These are phyloP conservation scores for Melanotaenia trifasciata DNA, from an alignment of 2,797 vertebrate genomes.

Conservation along the genomic window DNA sequence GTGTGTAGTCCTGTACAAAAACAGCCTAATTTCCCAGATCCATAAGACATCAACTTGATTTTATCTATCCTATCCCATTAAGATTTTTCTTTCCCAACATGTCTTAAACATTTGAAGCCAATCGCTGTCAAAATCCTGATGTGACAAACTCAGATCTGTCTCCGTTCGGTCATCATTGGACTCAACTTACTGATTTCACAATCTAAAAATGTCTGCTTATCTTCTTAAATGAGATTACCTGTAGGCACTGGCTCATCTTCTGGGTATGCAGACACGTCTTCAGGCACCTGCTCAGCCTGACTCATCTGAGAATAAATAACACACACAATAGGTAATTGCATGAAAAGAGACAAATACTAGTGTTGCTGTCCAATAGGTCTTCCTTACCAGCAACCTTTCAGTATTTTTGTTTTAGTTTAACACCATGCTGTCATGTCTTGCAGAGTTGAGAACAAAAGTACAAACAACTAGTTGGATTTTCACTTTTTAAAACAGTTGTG, in stretches of 20 bases:
- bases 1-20: too few species aligned
- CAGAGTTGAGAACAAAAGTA: not conserved
- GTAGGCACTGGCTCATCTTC: constrained; percentile 88
- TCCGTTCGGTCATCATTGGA: too few species aligned
- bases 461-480: not conserved
- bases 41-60: too few species aligned
- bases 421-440: not conserved
- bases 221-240: constrained; percentile 53
- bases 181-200: not conserved
- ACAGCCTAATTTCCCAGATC: too few species aligned
- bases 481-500: not conserved
- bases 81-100: too few species aligned
- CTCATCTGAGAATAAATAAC: constrained; percentile 83
- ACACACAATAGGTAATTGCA: not conserved
- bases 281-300: constrained; percentile 87
- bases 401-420: not conserved
- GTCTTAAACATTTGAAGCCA: too few species aligned
- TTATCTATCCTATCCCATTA: too few species aligned
- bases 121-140: too few species aligned
- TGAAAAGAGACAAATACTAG: not conserved
- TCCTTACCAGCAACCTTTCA: not conserved
- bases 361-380: not conserved
- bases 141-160: too few species aligned
- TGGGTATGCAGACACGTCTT: constrained; percentile 87
- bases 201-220: not conserved